A percentile compares a stretch with the other conserved stretches of the same genome.
These are phyloP conservation scores for Drosophila setifemur DNA, from an alignment of 1,140 invertebrate genomes.

Conservation along the genomic window DNA sequence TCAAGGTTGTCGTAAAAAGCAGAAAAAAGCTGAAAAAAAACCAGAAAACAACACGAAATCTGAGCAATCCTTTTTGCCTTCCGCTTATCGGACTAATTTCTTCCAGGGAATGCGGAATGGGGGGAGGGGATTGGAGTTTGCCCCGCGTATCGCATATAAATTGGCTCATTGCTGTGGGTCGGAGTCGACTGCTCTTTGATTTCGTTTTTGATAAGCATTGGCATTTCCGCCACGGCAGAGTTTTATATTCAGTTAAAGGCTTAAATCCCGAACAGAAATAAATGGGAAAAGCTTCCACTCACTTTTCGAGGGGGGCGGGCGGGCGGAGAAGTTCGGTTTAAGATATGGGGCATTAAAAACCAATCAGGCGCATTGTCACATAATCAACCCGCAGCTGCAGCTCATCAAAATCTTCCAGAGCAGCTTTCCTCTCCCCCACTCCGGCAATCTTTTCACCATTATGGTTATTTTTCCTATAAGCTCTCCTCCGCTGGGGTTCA, in stretches of 20 bases:
- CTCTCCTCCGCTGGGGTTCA: constrained; percentile 8
- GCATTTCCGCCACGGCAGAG: constrained; percentile 4
- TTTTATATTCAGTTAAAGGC: constrained; percentile 32
- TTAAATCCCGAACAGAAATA: constrained; percentile 7
- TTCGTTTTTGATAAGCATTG: constrained; percentile 51
- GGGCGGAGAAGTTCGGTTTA: too few species aligned
- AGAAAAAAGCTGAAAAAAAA: background rate
- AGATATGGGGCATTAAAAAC: constrained; percentile 67
- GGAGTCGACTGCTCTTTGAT: constrained; percentile 18
- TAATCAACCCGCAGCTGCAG: constrained; percentile 51
- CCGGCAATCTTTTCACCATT: constrained; percentile 37
- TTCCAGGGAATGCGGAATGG: background rate
- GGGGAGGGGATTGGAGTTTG: background rate
- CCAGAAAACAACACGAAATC: background rate
- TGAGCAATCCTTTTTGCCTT: constrained; percentile 57
- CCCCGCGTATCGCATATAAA: constrained; percentile 69
- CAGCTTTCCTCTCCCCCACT: constrained; percentile 5
- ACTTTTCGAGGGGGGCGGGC: too few species aligned
- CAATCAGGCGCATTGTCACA: constrained; percentile 76
- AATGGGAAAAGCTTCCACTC: background rate
- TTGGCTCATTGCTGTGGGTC: constrained; percentile 65
- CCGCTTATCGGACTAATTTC: constrained; percentile 54
- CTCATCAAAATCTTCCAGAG: constrained; percentile 16
- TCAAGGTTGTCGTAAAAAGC: constrained; percentile 42
- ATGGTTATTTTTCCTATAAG: constrained; percentile 59